Percentiles rank a stretch among this genome's conserved stretches.
These are phyloP conservation scores for Zoanthus solanderi DNA, from an alignment of 92 coral and sea anemone genomes.

Conservation along the genomic window DNA sequence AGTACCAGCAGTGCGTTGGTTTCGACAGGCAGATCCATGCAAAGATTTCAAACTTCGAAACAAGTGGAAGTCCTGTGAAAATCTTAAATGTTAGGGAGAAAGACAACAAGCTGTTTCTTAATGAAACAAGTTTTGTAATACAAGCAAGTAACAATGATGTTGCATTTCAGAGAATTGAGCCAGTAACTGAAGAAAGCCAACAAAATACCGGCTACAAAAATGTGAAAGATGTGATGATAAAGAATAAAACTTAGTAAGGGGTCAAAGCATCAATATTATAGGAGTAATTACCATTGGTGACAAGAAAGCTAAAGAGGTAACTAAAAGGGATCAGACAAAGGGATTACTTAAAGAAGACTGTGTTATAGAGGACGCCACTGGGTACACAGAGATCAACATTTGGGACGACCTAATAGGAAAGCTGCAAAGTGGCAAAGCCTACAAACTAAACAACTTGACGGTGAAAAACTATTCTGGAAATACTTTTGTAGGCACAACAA, in stretches of 20 bases:
- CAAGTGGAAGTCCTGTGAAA: conserved; percentile 47
- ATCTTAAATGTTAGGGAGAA: conserved; percentile 17
- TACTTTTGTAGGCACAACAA: conserved; percentile 36
- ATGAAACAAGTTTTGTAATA: conserved; percentile 8
- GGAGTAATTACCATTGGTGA: conserved; percentile 37
- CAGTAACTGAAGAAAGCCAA: neutral
- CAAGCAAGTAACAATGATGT: conserved; percentile 26
- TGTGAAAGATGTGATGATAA: conserved; percentile 30
- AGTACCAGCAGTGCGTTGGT: conserved; percentile 15
- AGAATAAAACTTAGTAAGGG: conserved; percentile 10
- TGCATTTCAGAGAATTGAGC: conserved; percentile 24
- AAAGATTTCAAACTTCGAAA: conserved; percentile 15
- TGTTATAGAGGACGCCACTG: conserved; percentile 43
- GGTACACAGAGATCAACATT: conserved; percentile 29
- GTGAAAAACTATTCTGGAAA: conserved; percentile 43
- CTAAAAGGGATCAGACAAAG: conserved; percentile 22
- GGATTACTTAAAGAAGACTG: conserved; percentile 41
- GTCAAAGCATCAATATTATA: conserved; percentile 22
- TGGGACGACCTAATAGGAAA: conserved; percentile 31
- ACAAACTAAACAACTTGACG: conserved; percentile 42
- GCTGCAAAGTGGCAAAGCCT: conserved; percentile 6
- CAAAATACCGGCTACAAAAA: conserved; percentile 11
- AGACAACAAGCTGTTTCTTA: conserved; percentile 13
- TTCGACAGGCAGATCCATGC: conserved; percentile 31
- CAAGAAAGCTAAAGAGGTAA: conserved; percentile 36